Evolutionary conservation across 2,113 vertebrate species (phyloP).

Genomic region (Odobenus rosmarus): DNA sequence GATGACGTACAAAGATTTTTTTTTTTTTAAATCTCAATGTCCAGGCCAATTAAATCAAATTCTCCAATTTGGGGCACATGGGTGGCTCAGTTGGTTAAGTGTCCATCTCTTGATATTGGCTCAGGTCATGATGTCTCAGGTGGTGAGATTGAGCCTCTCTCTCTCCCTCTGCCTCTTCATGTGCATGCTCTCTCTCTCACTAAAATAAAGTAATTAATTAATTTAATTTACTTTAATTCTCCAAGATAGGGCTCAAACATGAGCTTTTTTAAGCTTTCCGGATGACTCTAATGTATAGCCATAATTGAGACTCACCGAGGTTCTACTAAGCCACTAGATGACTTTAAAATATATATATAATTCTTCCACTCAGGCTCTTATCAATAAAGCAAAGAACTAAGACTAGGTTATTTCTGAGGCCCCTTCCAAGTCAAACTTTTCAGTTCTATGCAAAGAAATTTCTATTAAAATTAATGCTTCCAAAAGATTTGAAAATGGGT

Average conservation of each 20-base stretch:
- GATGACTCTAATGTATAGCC: background rate
- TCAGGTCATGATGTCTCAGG: background rate
- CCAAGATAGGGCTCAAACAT: background rate
- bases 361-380: background rate
- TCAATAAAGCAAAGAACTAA: conserved; percentile 34
- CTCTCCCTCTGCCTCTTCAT: background rate
- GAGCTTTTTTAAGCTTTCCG: background rate
- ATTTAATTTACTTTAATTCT: background rate
- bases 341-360: background rate
- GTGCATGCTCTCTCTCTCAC: background rate
- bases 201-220: background rate
- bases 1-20: background rate
- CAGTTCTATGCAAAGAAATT: background rate
- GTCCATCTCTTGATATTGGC: background rate
- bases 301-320: background rate
- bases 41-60: background rate
- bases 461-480: background rate
- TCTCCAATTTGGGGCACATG: background rate
- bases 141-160: background rate
- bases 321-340: background rate
- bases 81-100: background rate
- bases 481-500: conserved; percentile 48
- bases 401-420: background rate
- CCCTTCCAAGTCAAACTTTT: background rate
- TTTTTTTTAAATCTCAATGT: background rate